These are phyloP conservation scores for Heliocidaris erythrogramma DNA, from an alignment of 35 echinoderm and acorn worm genomes.

Conservation along the genomic window DNA sequence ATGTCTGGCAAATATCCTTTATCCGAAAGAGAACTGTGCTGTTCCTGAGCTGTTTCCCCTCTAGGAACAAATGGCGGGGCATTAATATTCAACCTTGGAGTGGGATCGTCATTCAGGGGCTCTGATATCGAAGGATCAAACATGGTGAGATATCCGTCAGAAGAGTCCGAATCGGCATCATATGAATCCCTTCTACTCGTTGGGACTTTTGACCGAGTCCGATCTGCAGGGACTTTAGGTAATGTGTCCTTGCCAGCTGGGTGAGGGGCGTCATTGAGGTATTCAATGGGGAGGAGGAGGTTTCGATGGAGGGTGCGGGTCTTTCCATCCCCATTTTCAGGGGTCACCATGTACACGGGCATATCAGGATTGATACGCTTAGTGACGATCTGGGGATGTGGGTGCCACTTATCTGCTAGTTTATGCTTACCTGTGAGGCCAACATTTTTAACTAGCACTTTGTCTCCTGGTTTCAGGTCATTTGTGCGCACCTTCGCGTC, in stretches of 20 bases:
- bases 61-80: too few relatives aligned
- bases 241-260: neutral
- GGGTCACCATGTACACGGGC: slow-evolving; percentile 69
- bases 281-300: neutral
- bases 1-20: too few relatives aligned
- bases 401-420: slow-evolving; percentile 65
- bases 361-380: slow-evolving; percentile 30
- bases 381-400: slow-evolving; percentile 43
- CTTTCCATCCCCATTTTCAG: slow-evolving; percentile 49
- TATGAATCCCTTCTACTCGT: too few relatives aligned
- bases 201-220: neutral
- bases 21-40: too few relatives aligned
- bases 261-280: neutral
- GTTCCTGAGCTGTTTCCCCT: too few relatives aligned
- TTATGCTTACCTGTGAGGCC: slow-evolving; percentile 71
- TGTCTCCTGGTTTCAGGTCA: too few relatives aligned
- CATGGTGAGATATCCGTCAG: too few relatives aligned
- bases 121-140: too few relatives aligned
- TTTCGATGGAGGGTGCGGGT: slow-evolving; percentile 45
- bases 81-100: too few relatives aligned
- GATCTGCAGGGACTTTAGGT: neutral
- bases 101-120: too few relatives aligned
- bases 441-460: slow-evolving; percentile 81
- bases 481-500: too few relatives aligned
- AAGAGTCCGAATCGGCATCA: too few relatives aligned